Base-by-base conservation (phyloP, 1,140 invertebrate species). In the Drosophila littoralis region DNA sequence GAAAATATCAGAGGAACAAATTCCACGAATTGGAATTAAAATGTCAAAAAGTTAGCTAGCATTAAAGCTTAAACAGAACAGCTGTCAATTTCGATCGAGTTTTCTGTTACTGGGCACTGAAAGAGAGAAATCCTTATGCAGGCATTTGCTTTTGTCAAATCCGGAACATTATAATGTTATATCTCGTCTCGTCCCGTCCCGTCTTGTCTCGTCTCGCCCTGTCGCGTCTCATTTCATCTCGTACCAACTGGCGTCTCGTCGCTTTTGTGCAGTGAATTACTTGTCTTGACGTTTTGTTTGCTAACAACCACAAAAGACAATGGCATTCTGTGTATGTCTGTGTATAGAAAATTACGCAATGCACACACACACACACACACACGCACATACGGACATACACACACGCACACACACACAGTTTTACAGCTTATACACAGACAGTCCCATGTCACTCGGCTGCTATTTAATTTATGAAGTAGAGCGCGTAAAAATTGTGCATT, bases 381-480 rank as follows among this genome's bases (percentile, higher is more conserved):
- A n/a, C n/a, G n/a, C n/a, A n/a, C n/a, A n/a, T n/a, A n/a, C 6
- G 9, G 1, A 43, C 48, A 10, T 7, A 55, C 33, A 42, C 43
- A 33, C 43, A 64, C 50, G 50, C 8, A 65, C 33, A 38, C 48
- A 71, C 50, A 74, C 15, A 51, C 10, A 52, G 22, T 5, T 5
- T 28, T 28, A 28, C 22, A 28, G 22, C 22, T 5, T 28, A 28
- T 28, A 28, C 22, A 28, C 7, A 51, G 15, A 52, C 40, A 69
- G 42, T 46, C 55, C 35, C 58, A 65, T 64, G 64, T 70, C 70
- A 82, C 75, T 79, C 69, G 84, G 38, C 70, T 86, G 83, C 83
- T 88, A 88, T 88, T 88, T 88, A 88, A 88, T 88, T 88, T 88
- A 88, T 83, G 83, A 88, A 88, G 83, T 88, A 88, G 83, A 88